phyloP scores from a whole-genome alignment of 2,797 vertebrate genomes.

The Adelosebastes latens region DNA sequence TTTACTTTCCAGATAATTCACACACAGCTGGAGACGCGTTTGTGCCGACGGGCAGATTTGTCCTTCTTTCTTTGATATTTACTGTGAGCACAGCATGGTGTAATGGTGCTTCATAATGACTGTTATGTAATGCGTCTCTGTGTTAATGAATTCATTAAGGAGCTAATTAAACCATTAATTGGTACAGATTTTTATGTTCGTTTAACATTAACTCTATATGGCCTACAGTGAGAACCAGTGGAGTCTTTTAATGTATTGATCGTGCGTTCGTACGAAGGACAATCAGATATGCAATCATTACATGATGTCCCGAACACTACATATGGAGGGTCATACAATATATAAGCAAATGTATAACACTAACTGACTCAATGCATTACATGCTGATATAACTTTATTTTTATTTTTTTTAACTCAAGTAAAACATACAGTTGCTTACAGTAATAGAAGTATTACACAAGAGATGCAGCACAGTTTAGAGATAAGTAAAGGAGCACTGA shows the following conservation, averaged over 20 bases:
- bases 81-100: conserved; percentile 22
- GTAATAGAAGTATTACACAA: conserved; percentile 6
- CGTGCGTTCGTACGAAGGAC: not conserved
- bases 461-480: not conserved
- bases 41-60: conserved; percentile 35
- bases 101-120: conserved; percentile 4
- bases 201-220: not conserved
- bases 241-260: not conserved
- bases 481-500: conserved; percentile 15
- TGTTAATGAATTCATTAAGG: conserved; percentile 32
- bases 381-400: not conserved
- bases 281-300: not conserved
- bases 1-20: not conserved
- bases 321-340: not conserved
- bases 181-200: not conserved
- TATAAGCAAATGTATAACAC: not conserved
- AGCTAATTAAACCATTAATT: conserved; percentile 41
- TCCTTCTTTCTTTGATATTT: conserved; percentile 15
- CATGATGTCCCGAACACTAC: not conserved
- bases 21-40: conserved; percentile 15
- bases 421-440: not conserved
- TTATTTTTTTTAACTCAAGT: not conserved
- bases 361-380: not conserved
- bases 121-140: not conserved
- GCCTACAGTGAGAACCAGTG: not conserved